Base-by-base conservation (phyloP, 2,888 invertebrate species). In the Ceraclea dissimilis region DNA sequence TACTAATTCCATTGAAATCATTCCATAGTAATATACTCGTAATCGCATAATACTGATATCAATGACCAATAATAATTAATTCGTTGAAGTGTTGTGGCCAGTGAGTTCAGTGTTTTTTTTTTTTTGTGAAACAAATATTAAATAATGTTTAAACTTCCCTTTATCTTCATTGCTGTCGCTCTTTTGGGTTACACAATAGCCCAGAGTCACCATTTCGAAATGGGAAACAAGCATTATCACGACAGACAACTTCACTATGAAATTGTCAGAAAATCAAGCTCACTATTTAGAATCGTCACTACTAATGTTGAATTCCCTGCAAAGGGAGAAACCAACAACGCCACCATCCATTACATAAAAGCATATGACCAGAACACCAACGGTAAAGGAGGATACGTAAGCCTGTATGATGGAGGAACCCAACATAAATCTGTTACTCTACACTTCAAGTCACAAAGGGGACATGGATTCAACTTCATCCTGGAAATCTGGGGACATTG, bases 361-460 rank as follows among this genome's bases (percentile, higher is more conserved):
- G 68, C 71, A 1, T 61, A 68, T 10, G 79, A 79, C 62, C 71
- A 71, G 56, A 66, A 70, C 31, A 66, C 66, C 34, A 67, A 73
- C 33, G 76, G 74, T 1, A 70, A 72, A 0, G 78, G 78, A 6
- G 79, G 76, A 16, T 67, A 65, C 55, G 71, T 70, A 1, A 68
- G 64, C 4, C 59, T 77, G 1, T 31, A 64, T 1, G 39, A 43
- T 0, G 79, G 79, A 26, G 79, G 79, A 11, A 70, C 73, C 1
- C 69, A 70, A 2, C 53, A 59, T 47, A 65, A 52, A 8, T 65
- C 63, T 22, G 72, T 69, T 1, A 68, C 68, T 1, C 55, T 79
- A 0, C 68, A 67, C 31, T 71, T 78, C 63, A 74, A 72, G 62
- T 76, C 78, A 20, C 69, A 71, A 59, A 67, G 73, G 16, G 67